phyloP scores from a whole-genome alignment of 1,140 invertebrate species.

The Aphaenogaster ashmeadi region DNA sequence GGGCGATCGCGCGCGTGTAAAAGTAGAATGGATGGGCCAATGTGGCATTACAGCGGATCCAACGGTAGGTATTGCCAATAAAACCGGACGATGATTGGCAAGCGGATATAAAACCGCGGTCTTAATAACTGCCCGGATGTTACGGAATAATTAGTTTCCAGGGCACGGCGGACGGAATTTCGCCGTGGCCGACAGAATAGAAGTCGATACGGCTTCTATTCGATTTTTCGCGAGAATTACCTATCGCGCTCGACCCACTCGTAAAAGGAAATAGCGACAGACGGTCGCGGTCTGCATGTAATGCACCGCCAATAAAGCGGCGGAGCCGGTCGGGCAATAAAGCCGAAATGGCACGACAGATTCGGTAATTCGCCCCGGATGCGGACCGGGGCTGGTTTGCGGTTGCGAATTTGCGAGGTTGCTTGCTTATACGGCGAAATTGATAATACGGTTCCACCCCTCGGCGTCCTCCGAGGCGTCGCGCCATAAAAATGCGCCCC shows the following conservation, averaged over 20 bases:
- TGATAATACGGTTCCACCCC: constrained; percentile 30
- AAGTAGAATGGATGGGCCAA: neutral
- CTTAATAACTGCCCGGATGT: constrained; percentile 24
- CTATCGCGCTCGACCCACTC: neutral
- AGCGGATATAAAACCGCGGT: constrained; percentile 15
- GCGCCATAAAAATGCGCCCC: constrained; percentile 32
- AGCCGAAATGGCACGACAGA: constrained; percentile 30
- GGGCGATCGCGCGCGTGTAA: neutral
- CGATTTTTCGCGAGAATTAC: constrained; percentile 35
- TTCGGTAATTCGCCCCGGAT: constrained; percentile 27
- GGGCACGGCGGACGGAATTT: neutral
- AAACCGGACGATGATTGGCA: neutral
- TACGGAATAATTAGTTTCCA: constrained; percentile 8
- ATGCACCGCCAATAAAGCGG: constrained; percentile 51
- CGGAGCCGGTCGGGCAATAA: constrained; percentile 21
- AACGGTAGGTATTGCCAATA: neutral
- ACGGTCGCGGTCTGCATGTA: constrained; percentile 18
- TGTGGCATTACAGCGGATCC: neutral
- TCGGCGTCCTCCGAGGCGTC: neutral
- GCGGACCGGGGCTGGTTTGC: neutral
- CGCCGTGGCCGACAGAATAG: neutral
- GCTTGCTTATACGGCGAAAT: constrained; percentile 53
- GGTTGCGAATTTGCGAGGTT: neutral
- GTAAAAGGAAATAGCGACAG: constrained; percentile 24
- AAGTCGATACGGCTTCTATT: neutral